Percentiles rank a stretch among this genome's conserved stretches.
Conservation (phyloP, 2,113 vertebrate species). For the Dinomys branickii region DNA sequence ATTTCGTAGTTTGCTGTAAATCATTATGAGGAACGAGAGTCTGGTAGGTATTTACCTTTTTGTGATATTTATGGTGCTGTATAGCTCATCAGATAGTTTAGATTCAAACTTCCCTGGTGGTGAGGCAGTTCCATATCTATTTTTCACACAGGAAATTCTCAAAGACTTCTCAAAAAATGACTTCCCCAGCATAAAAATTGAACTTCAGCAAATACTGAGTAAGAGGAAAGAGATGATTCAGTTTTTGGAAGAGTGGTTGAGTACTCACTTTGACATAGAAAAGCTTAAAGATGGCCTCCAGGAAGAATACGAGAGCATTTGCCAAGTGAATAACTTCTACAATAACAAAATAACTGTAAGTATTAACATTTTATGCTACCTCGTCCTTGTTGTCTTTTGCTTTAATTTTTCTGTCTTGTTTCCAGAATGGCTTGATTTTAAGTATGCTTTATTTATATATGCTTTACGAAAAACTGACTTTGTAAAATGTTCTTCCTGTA, state of each 20-base stretch:
- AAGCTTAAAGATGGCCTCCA: constrained; percentile 80
- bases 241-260: constrained; percentile 82
- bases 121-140: neutral
- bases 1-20: constrained; percentile 27
- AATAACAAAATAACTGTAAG: constrained; percentile 82
- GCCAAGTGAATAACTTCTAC: constrained; percentile 79
- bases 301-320: constrained; percentile 81
- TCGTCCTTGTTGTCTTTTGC: neutral
- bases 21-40: neutral
- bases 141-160: constrained; percentile 82
- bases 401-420: constrained; percentile 47
- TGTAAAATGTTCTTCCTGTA: neutral
- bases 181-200: constrained; percentile 77
- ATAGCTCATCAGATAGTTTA: neutral
- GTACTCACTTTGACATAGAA: constrained; percentile 72
- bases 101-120: neutral
- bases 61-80: neutral
- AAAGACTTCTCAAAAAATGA: constrained; percentile 83
- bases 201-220: constrained; percentile 79
- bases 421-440: neutral
- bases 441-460: neutral
- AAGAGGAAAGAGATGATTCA: constrained; percentile 74
- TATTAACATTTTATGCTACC: constrained; percentile 34
- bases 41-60: neutral
- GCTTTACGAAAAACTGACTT: neutral